Evolutionary conservation across 2,113 vertebrate species (phyloP), one percentile per base, ranked within the genome.

Genomic region (Amia ocellicauda): DNA sequence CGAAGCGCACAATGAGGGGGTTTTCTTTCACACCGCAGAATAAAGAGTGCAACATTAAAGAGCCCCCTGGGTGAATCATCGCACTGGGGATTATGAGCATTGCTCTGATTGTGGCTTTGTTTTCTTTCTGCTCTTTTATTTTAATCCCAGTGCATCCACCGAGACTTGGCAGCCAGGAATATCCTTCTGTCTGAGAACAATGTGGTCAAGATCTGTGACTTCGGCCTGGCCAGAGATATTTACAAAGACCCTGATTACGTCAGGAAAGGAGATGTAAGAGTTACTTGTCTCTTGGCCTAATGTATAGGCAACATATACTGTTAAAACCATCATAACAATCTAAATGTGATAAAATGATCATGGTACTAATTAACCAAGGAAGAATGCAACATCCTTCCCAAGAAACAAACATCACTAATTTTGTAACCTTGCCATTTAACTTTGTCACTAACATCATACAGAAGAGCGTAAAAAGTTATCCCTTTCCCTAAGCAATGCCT

Each of bases 121-220:
- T 14, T 47, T 14, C n/a, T 14, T 47, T 14, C 16, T n/a, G n/a
- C 13, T 47, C 13, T 16, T 14, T 47, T 4, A 4, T 14, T 77
- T 80, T 83, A 70, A 77, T 86, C 82, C 22, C 69, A 98, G 95
- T 98, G 94, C 69, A 98, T 98, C 71, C 95, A 98, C 74, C 85
- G 95, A 73, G 97, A 95, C 77, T 88, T 97, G 83, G 97, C 97
- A 40, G 95, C 94, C 11, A 87, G 94, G 63, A 96, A 98, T 65
- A 87, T 98, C 76, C 86, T 98, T 78, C 86, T 98, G 75, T 94
- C 95, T 50, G 93, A 96, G 76, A 95, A 97, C 78, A 96, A 96
- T 53, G 91, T 96, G 64, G 96, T 97, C 74, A 97, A 98, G 86
- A 98, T 98, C 77, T 98, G 96, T 67, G 96, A 98, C 80, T 97